Conservation (phyloP, 2,797 vertebrate species). For the Echiichthys vipera region DNA sequence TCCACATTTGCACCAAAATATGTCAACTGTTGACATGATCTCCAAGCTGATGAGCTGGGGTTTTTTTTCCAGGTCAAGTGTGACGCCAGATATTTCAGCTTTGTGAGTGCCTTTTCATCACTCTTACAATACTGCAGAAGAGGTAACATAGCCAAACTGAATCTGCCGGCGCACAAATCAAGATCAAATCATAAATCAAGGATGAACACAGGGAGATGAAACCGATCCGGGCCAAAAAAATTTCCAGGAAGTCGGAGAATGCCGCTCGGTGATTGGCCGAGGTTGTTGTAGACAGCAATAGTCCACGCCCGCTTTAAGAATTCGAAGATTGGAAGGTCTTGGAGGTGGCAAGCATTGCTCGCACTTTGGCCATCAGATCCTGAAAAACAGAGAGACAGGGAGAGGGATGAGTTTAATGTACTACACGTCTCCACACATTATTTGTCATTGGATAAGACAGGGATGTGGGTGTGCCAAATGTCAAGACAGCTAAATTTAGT, state of each 20-base stretch:
- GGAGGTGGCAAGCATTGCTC: slow-evolving; percentile 97
- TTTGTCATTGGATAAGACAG: neutral
- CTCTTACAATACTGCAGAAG: slow-evolving; percentile 6
- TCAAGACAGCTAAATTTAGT: neutral
- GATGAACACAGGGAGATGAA: slow-evolving; percentile 7
- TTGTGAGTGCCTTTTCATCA: slow-evolving; percentile 14
- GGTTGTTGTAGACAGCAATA: slow-evolving; percentile 25
- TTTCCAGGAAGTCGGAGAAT: slow-evolving; percentile 36
- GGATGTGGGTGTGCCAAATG: neutral
- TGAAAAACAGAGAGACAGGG: slow-evolving; percentile 62
- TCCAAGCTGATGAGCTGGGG: slow-evolving; percentile 7
- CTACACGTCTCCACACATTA: neutral
- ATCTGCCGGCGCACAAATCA: slow-evolving; percentile 16
- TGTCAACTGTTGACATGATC: neutral
- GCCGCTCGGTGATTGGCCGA: slow-evolving; percentile 19
- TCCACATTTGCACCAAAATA: slow-evolving; percentile 41
- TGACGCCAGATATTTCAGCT: slow-evolving; percentile 27
- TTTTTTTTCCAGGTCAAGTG: slow-evolving; percentile 25
- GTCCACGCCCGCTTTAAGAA: slow-evolving; percentile 82
- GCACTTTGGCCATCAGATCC: slow-evolving; percentile 99
- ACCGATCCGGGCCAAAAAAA: slow-evolving; percentile 13
- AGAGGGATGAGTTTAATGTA: neutral
- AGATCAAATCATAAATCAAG: slow-evolving; percentile 16
- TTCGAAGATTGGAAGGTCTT: slow-evolving; percentile 92
- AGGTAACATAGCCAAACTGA: neutral